A percentile compares a stretch with the other conserved stretches of the same genome.
phyloP scores from a whole-genome alignment of 2,888 invertebrate species.

The Nemurella pictetii region DNA sequence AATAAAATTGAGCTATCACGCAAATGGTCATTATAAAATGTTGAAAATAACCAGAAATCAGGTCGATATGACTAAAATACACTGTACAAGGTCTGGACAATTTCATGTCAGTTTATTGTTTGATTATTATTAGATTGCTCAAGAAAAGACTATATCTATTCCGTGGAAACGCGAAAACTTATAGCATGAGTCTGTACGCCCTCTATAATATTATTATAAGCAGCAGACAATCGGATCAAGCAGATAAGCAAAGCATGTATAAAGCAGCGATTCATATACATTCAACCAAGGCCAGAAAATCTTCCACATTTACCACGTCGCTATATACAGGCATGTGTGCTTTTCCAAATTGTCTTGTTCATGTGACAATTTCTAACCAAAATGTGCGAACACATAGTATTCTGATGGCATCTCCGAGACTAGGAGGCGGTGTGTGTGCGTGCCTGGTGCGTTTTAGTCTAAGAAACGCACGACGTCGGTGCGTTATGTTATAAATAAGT shows the following conservation, averaged over 20 bases:
- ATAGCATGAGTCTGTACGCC: too few relatives aligned
- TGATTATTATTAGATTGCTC: neutral
- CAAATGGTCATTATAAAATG: neutral
- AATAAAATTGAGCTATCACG: neutral
- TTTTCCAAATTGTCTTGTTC: neutral
- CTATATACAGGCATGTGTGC: neutral
- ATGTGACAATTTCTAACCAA: neutral
- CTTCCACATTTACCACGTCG: neutral
- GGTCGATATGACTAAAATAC: neutral
- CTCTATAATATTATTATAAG: too few relatives aligned
- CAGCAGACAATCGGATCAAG: too few relatives aligned
- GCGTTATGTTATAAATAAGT: conserved; percentile 19
- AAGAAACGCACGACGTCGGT: neutral
- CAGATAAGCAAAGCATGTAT: too few relatives aligned
- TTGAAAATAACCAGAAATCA: neutral
- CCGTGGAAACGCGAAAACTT: neutral
- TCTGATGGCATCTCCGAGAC: neutral
- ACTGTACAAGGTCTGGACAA: neutral
- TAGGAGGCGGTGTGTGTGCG: neutral
- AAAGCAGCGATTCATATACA: neutral
- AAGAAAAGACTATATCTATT: neutral
- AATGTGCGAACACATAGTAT: neutral
- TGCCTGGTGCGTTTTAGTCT: neutral
- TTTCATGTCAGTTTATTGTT: neutral
- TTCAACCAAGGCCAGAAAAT: neutral